Evolutionary conservation across 1,140 invertebrate species (phyloP).

Genomic region (Tyrophagus putrescentiae): DNA sequence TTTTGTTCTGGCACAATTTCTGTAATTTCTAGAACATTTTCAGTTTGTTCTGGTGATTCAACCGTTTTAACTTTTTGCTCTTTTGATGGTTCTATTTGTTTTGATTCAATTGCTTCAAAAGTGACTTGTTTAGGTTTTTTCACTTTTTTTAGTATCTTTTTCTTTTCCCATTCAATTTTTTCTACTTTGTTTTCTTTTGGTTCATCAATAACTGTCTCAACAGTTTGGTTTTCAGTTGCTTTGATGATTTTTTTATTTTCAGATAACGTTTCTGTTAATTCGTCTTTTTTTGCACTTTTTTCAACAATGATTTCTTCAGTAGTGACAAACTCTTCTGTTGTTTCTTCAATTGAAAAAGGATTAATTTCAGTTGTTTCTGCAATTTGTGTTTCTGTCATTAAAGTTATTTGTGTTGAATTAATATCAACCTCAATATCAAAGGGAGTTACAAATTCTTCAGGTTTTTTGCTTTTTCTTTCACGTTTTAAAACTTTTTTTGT

Average conservation of each 20-base stretch:
- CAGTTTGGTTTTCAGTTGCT: too few species aligned
- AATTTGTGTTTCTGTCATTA: too few species aligned
- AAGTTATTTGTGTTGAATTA: too few species aligned
- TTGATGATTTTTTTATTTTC: too few species aligned
- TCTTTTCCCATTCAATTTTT: conserved; percentile 21
- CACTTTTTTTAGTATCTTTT: not conserved
- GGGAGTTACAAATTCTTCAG: conserved; percentile 4
- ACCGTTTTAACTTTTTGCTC: not conserved
- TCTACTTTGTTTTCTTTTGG: too few species aligned
- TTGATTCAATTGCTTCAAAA: not conserved
- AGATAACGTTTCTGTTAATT: too few species aligned
- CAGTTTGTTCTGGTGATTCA: conserved; percentile 3
- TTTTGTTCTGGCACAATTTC: not conserved
- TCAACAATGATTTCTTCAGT: conserved; percentile 6
- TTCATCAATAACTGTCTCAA: too few species aligned
- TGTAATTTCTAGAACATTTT: not conserved
- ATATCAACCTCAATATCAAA: not conserved
- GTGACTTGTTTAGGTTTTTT: not conserved
- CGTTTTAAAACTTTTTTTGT: conserved; percentile 22
- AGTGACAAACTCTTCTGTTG: not conserved
- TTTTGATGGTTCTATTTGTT: not conserved
- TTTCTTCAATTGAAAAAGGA: conserved; percentile 2
- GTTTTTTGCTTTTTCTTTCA: conserved; percentile 15
- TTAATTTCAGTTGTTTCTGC: conserved; percentile 16
- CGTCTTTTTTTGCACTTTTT: too few species aligned